Conservation (phyloP, 2,888 invertebrate species). For the Biston stratarius region DNA sequence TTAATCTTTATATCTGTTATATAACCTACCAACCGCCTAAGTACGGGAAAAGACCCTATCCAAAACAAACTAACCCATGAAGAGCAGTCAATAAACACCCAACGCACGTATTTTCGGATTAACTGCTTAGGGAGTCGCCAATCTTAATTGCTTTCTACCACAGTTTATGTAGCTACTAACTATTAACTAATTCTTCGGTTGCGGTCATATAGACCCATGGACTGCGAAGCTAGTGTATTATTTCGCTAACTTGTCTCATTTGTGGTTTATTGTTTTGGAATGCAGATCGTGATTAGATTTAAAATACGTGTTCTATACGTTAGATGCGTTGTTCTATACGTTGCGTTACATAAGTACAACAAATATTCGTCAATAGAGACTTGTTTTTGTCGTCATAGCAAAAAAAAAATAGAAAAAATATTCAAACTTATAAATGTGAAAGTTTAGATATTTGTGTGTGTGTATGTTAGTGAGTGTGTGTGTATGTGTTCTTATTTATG, state of each 20-base stretch:
- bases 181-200: conserved; percentile 48
- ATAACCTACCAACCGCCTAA: conserved; percentile 21
- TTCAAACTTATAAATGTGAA: no score
- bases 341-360: no score
- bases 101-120: conserved; percentile 83
- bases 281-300: background rate
- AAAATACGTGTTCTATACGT: background rate
- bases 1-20: background rate
- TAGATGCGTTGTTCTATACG: no score
- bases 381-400: no score
- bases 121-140: conserved; percentile 80
- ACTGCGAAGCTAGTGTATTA: conserved; percentile 70
- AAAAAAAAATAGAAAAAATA: no score
- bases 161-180: conserved; percentile 60
- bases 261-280: conserved; percentile 59
- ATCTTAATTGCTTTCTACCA: conserved; percentile 76
- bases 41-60: conserved; percentile 53
- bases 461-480: no score
- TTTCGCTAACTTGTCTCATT: conserved; percentile 75
- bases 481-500: no score
- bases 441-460: no score
- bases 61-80: conserved; percentile 62
- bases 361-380: no score
- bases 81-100: conserved; percentile 82
- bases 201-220: conserved; percentile 73